A percentile compares a stretch with the other conserved stretches of the same genome.
phyloP scores from a whole-genome alignment of 1,140 invertebrate genomes.

The Bombus waltoni region DNA sequence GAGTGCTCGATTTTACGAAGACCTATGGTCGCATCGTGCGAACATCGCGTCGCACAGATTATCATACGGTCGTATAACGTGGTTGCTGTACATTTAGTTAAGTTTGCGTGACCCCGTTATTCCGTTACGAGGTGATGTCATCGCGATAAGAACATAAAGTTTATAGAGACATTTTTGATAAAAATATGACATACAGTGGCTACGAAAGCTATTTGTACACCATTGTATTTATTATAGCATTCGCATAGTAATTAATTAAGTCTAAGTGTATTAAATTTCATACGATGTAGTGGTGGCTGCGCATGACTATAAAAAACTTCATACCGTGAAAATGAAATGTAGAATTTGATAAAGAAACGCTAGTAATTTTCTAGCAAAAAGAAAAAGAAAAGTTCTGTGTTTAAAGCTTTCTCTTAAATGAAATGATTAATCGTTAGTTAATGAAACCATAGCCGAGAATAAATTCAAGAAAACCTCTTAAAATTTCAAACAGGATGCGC shows the following conservation, averaged over 20 bases:
- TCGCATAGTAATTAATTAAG: too few species aligned
- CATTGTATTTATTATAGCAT: too few species aligned
- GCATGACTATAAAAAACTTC: too few species aligned
- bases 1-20: slow-evolving; percentile 59
- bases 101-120: slow-evolving; percentile 12
- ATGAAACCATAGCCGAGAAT: not conserved
- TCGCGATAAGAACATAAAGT: not conserved
- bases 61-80: slow-evolving; percentile 35
- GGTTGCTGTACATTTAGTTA: slow-evolving; percentile 10
- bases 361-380: not conserved
- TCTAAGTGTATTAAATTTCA: too few species aligned
- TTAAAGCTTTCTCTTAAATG: not conserved
- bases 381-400: not conserved
- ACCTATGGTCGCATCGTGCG: slow-evolving; percentile 50
- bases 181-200: too few species aligned
- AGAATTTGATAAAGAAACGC: too few species aligned
- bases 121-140: not conserved
- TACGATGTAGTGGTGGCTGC: too few species aligned
- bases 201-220: too few species aligned
- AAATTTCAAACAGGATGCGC: not conserved
- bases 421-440: not conserved
- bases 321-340: too few species aligned
- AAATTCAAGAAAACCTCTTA: too few species aligned
- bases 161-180: not conserved
- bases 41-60: slow-evolving; percentile 39